These are phyloP conservation scores for Porphyrio hochstetteri DNA, from an alignment of 2,113 vertebrate genomes.

Conservation along the genomic window DNA sequence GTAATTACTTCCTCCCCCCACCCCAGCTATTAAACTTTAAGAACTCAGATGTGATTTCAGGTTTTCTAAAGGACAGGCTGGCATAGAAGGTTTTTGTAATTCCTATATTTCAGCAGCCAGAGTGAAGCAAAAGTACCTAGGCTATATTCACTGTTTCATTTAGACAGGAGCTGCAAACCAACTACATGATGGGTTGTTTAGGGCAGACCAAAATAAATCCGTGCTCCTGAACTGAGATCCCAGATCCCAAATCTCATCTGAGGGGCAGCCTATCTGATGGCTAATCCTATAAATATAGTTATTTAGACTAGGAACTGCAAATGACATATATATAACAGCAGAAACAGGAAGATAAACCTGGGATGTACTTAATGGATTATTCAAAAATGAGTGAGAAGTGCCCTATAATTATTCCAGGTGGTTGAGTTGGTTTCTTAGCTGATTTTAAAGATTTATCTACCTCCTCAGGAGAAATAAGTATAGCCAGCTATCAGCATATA, in stretches of 20 bases:
- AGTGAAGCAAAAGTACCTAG: neutral
- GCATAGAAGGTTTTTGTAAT: neutral
- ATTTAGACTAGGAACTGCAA: conserved; percentile 52
- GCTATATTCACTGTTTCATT: neutral
- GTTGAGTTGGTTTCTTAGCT: conserved; percentile 25
- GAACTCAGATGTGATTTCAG: neutral
- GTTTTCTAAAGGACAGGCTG: neutral
- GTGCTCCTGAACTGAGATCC: neutral
- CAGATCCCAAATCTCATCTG: neutral
- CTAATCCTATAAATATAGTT: conserved; percentile 14
- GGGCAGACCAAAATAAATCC: neutral
- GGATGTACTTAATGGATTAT: conserved; percentile 17
- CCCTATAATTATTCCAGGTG: conserved; percentile 59
- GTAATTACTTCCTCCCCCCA: neutral
- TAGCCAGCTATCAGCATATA: neutral
- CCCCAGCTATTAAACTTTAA: conserved; percentile 20
- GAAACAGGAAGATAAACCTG: conserved; percentile 25
- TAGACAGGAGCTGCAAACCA: neutral
- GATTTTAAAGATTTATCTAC: conserved; percentile 27
- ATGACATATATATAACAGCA: neutral
- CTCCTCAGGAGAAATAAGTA: conserved; percentile 31
- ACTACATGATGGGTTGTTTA: neutral
- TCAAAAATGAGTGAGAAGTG: conserved; percentile 2
- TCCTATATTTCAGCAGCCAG: neutral
- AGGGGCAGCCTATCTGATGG: neutral